Base-by-base conservation (phyloP, 2,888 invertebrate genomes). In the Caenorhabditis uteleia region DNA sequence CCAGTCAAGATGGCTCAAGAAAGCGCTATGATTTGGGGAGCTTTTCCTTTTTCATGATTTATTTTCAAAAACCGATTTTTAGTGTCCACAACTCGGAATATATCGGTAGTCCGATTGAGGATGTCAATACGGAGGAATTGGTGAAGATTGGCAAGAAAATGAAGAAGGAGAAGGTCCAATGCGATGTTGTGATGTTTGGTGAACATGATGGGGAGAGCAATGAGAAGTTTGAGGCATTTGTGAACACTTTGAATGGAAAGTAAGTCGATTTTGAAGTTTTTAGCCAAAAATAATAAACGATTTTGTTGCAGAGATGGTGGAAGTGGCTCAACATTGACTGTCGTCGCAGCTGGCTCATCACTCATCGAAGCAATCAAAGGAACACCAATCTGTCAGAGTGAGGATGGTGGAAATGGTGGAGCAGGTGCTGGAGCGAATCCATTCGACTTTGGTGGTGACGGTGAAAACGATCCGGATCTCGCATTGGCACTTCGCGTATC, bases 11-110 rank as follows among this genome's bases (percentile, higher is more conserved):
- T 82, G 82, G 79, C 79, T 40, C 79, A 77, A 48, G 82, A 82
- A 74, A 79, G 79, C 49, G 77, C 78, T 10, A 81, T 82, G 79
- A 81, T 82, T 54, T 82, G 81, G 81, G 80, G 25, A 61, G 70
- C 55, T 36, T 33, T 6, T n/a, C n/a, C n/a, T n/a, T n/a, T n/a
- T n/a, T n/a, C n/a, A n/a, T n/a, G n/a, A n/a, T n/a, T n/a, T n/a
- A 20, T 14, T 20, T 34, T n/a, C n/a, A n/a, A n/a, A n/a, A n/a
- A n/a, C n/a, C n/a, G n/a, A n/a, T 33, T 36, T 76, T 50, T 54
- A 93, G 93, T 88, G 94, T 98, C 72, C 98, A 98, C 87, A 98
- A 95, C 86, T 97, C 97, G 87, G 97, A 99, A 85, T 99, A 99
- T 86, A 91, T 98, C 56, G 98, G 98, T 14, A 95, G 95, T 75